A percentile compares a stretch with the other conserved stretches of the same genome.
These are phyloP conservation scores for Poecilus cupreus DNA, from an alignment of 2,888 invertebrate species.

Conservation along the genomic window DNA sequence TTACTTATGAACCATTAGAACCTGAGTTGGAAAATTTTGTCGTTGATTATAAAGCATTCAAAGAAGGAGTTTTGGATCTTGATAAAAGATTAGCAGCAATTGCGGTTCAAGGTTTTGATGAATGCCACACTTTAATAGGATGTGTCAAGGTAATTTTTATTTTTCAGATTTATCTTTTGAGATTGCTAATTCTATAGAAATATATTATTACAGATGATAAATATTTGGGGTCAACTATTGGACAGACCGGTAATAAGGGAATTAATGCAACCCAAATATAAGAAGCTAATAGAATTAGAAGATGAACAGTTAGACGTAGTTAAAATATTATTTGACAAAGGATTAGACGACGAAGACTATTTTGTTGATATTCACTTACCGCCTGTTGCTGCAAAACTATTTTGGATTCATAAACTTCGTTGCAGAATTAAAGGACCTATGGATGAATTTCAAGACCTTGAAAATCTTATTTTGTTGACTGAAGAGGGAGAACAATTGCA, in stretches of 20 bases:
- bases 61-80: constrained; percentile 79
- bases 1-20: constrained; percentile 85
- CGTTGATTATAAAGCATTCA: constrained; percentile 79
- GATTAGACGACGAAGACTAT: constrained; percentile 73
- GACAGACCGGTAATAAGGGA: constrained; percentile 84
- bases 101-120: constrained; percentile 87
- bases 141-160: constrained; percentile 75
- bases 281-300: constrained; percentile 79
- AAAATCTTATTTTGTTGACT: constrained; percentile 74
- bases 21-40: constrained; percentile 81
- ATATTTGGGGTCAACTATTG: constrained; percentile 70
- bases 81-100: constrained; percentile 87
- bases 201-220: constrained; percentile 19
- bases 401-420: constrained; percentile 82
- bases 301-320: constrained; percentile 79
- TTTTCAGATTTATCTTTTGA: background rate
- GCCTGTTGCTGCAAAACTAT: constrained; percentile 83
- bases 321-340: constrained; percentile 79
- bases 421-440: constrained; percentile 77
- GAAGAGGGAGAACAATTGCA: constrained; percentile 76
- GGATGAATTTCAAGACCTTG: constrained; percentile 73
- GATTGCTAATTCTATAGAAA: background rate
- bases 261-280: constrained; percentile 82
- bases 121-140: constrained; percentile 81
- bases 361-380: constrained; percentile 83